Percentiles rank a stretch among this genome's conserved stretches.
These are phyloP conservation scores for Bos javanicus DNA, from an alignment of 2,113 vertebrate species.

Conservation along the genomic window DNA sequence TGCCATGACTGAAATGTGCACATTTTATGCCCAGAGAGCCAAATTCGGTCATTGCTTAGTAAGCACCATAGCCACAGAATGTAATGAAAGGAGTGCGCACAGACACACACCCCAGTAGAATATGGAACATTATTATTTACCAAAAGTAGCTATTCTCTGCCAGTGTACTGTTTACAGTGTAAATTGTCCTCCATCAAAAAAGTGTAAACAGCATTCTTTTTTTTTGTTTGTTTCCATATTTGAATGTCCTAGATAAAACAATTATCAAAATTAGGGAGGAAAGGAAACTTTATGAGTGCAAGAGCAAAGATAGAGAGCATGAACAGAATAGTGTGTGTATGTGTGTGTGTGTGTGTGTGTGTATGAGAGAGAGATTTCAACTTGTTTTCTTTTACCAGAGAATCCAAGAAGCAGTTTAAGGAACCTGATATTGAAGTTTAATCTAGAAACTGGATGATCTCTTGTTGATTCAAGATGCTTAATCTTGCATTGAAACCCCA, in stretches of 20 bases:
- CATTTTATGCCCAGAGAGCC: neutral
- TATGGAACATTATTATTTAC: conserved; percentile 69
- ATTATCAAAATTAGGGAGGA: conserved; percentile 29
- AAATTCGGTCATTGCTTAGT: neutral
- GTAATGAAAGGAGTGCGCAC: neutral
- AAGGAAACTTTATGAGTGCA: conserved; percentile 9
- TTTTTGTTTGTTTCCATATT: conserved; percentile 36
- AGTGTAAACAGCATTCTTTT: conserved; percentile 46
- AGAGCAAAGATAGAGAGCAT: neutral
- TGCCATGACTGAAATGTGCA: conserved; percentile 47
- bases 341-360: neutral
- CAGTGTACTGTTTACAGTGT: conserved; percentile 82
- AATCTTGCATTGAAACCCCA: conserved; percentile 78
- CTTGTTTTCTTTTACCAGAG: conserved; percentile 78
- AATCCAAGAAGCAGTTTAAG: conserved; percentile 78
- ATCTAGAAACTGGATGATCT: conserved; percentile 74
- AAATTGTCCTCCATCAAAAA: conserved; percentile 72
- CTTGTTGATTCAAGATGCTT: conserved; percentile 72
- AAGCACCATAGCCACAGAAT: neutral
- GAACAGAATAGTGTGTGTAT: neutral
- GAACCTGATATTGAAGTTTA: conserved; percentile 76
- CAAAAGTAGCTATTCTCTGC: conserved; percentile 79
- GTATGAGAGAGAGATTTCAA: conserved; percentile 59
- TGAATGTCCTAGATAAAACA: conserved; percentile 24
- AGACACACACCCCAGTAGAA: neutral